phyloP scores from a whole-genome alignment of 2,797 vertebrate species.

The Melanotaenia pygmaea region DNA sequence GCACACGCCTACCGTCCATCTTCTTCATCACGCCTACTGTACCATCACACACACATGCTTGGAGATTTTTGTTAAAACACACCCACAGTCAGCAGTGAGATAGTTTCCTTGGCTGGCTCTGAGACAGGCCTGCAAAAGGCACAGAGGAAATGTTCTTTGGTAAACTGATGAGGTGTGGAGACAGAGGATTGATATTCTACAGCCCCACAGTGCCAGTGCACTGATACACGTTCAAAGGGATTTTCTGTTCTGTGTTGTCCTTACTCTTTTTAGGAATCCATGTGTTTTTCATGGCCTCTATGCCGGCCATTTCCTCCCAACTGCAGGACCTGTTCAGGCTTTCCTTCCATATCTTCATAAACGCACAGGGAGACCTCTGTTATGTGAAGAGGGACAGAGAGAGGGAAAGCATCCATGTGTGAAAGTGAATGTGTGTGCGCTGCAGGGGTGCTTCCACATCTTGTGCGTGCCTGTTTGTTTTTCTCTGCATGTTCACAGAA shows the following conservation, averaged over 20 bases:
- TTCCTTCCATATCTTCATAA: slow-evolving; percentile 69
- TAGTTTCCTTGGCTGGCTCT: slow-evolving; percentile 64
- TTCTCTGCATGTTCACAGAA: slow-evolving; percentile 5
- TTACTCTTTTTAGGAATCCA: slow-evolving; percentile 63
- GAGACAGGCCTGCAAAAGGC: slow-evolving; percentile 47
- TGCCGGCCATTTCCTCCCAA: slow-evolving; percentile 69
- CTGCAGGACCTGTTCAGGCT: slow-evolving; percentile 58
- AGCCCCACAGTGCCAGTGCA: slow-evolving; percentile 61
- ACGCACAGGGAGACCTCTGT: slow-evolving; percentile 47
- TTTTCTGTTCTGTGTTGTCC: slow-evolving; percentile 55
- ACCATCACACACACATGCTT: slow-evolving; percentile 15
- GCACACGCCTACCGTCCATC: slow-evolving; percentile 46
- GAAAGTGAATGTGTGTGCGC: slow-evolving; percentile 30
- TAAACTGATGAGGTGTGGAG: slow-evolving; percentile 78
- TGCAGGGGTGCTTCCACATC: slow-evolving; percentile 46
- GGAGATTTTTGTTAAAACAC: slow-evolving; percentile 39
- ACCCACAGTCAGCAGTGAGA: slow-evolving; percentile 44
- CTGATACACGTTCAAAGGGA: slow-evolving; percentile 72
- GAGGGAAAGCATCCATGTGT: slow-evolving; percentile 37
- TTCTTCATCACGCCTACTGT: slow-evolving; percentile 5
- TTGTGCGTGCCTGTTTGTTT: slow-evolving; percentile 46
- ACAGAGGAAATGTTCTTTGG: slow-evolving; percentile 74
- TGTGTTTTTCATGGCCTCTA: slow-evolving; percentile 74
- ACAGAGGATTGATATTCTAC: slow-evolving; percentile 66
- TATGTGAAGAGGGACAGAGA: slow-evolving; percentile 50